phyloP scores from a whole-genome alignment of 2,797 vertebrate species.

The Phoebastria nigripes region DNA sequence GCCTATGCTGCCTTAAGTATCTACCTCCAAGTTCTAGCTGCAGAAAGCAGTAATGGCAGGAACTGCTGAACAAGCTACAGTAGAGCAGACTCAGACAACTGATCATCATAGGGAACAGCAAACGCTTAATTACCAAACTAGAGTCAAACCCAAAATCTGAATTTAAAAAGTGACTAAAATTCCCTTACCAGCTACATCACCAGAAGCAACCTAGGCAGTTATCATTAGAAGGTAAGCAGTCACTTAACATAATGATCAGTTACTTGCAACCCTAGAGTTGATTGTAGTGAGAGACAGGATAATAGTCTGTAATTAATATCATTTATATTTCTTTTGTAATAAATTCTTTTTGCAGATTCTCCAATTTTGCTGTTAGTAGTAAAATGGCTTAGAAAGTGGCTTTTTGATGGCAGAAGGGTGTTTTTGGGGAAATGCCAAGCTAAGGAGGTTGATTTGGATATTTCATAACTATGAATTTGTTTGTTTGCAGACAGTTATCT shows the following conservation, averaged over 20 bases:
- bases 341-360: background rate
- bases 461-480: background rate
- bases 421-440: background rate
- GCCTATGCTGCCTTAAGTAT: background rate
- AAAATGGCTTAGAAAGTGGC: background rate
- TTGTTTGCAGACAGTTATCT: background rate
- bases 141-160: background rate
- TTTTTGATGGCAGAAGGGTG: background rate
- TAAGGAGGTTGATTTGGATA: background rate
- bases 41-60: background rate
- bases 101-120: background rate
- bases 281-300: background rate
- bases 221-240: slow-evolving; percentile 10
- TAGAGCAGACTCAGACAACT: background rate
- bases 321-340: background rate
- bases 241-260: background rate
- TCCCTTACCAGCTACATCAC: background rate
- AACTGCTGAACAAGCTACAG: background rate
- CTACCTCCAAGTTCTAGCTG: background rate
- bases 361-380: background rate
- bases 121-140: background rate
- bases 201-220: background rate
- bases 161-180: background rate
- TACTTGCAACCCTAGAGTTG: background rate
- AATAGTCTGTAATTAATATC: background rate